Evolutionary conservation across 2,797 vertebrate species (phyloP).

Genomic region (Rachycentron canadum): DNA sequence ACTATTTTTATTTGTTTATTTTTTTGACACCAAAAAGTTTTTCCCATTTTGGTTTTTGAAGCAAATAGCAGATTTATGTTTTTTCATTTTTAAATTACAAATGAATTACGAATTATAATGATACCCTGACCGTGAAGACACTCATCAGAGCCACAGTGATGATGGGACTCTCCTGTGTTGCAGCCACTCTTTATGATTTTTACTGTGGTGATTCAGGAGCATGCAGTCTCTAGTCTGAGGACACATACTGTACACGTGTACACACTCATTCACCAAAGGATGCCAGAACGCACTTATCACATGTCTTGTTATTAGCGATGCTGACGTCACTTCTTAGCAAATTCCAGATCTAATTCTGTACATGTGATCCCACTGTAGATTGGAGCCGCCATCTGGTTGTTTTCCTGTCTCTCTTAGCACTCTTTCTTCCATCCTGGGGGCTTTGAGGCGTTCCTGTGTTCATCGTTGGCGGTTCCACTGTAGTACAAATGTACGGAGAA

Average conservation of each 20-base stretch:
- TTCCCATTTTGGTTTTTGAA: too few relatives aligned
- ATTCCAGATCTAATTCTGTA: slow-evolving; percentile 65
- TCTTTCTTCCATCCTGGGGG: slow-evolving; percentile 71
- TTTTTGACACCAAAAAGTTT: too few relatives aligned
- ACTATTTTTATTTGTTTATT: too few relatives aligned
- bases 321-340: slow-evolving; percentile 63
- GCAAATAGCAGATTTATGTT: too few relatives aligned
- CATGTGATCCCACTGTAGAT: slow-evolving; percentile 65
- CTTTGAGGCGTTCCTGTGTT: slow-evolving; percentile 68
- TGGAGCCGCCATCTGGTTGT: slow-evolving; percentile 61
- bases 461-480: slow-evolving; percentile 66
- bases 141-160: not conserved
- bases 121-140: too few relatives aligned
- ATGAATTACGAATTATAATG: too few relatives aligned
- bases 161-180: not conserved
- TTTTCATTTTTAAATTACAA: too few relatives aligned
- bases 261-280: slow-evolving; percentile 20
- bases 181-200: not conserved
- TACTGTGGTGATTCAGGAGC: not conserved
- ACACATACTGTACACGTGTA: not conserved
- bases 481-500: slow-evolving; percentile 67
- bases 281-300: slow-evolving; percentile 15
- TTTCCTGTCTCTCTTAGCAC: slow-evolving; percentile 73
- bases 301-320: slow-evolving; percentile 47
- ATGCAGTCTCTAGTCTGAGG: not conserved